Base-by-base conservation (phyloP, 2,888 invertebrate species). In the Eristalinus sepulchralis region DNA sequence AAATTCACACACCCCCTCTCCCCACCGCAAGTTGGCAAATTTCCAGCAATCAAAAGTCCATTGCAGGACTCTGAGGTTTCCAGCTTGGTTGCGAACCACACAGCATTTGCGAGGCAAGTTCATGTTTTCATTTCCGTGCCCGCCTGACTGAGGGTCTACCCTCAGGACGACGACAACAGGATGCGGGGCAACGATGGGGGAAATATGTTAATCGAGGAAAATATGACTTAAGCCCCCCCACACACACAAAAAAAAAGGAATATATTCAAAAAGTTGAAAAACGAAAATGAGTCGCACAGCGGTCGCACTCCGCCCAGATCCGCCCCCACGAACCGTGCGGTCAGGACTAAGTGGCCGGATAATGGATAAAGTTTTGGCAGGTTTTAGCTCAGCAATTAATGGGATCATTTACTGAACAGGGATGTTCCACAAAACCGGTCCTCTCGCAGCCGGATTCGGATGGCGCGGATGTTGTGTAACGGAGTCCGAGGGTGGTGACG, bases 1-100 rank as follows among this genome's bases (percentile, higher is more conserved):
- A n/a, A n/a, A n/a, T n/a, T n/a, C 27, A 17, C 47, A 39, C 47
- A 47, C 47, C n/a, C 8, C 47, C 8, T 17, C 17, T 17, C 8
- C 17, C 1, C 8, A 47, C 8, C 17, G 0, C 8, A 47, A 57
- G 57, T 57, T 57, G 6, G 8, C 34, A 20, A 22, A 57, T 55
- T 36, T 11, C 13, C 55, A n/a, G 31, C 62, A 77, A 77, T 55
- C 68, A 62, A 63, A 77, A 70, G 68, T 77, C 68, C 62, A 57
- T 73, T 73, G 22, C 36, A 36, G 64, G 34, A 57, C 22, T 63
- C 36, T 70, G 55, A 62, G 63, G 62, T 60, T 68, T 36, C 10
- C 17, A 20, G 36, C 62, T 62, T 67, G 27, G 27, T 62, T 13
- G 33, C 62, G 34, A 70, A 57, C 62, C 77, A 20, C 77, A 68